Evolutionary conservation across 1,140 invertebrate species (phyloP), one percentile per base, ranked within the genome.

Genomic region (Aphaenogaster ashmeadi): DNA sequence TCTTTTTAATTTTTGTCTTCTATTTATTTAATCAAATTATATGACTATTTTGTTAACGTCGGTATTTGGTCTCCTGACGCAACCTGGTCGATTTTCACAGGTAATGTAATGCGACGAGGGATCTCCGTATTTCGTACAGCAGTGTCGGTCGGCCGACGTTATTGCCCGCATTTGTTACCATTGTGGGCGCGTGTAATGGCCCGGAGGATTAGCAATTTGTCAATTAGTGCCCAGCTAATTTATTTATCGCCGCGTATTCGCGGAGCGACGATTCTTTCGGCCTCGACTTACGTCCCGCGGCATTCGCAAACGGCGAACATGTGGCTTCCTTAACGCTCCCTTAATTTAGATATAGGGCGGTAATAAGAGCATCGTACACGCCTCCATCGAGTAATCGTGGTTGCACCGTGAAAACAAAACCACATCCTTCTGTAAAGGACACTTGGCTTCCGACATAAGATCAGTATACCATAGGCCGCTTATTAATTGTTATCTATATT

Each of bases 121-220:
- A 86, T 54, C 64, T 86, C 50, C 62, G 78, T 71, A 71, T 83
- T 62, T 83, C 78, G 86, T 71, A 18, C 50, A 64, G 27, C 60
- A 44, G n/a, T 66, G 78, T 69, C 75, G 84, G 75, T 78, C 88
- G 67, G 67, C 52, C 67, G 72, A 80, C 89, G 81, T 90, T 90
- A 90, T 90, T 90, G 86, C 80, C 67, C 91, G 72, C 84, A 92
- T 92, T 88, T 81, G 85, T 92, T 91, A 90, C 86, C 69, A 90
- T 91, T 89, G 58, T 74, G 56, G 77, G 79, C 66, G 44, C 74
- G 71, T 44, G 74, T 89, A 78, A 85, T 71, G 72, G 50, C 33
- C 71, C 54, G 74, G 72, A 74, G 81, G 81, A 92, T 91, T 90
- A 92, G 87, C 89, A 83, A 91, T 91, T 90, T 80, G 91, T 92